These are phyloP conservation scores for Amphipoea oculea DNA, from an alignment of 2,888 invertebrate genomes.

Conservation along the genomic window DNA sequence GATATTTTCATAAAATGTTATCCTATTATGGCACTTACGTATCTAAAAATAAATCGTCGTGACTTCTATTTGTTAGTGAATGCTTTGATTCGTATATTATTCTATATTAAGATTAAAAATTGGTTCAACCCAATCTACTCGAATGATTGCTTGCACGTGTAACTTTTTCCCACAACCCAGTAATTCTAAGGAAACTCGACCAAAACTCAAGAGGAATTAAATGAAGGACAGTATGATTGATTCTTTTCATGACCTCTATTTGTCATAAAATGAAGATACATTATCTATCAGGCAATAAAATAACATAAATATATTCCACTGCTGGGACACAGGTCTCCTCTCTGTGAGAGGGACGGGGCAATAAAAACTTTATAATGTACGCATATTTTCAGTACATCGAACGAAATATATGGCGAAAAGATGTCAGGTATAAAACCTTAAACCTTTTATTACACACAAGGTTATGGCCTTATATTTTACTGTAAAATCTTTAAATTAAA, in stretches of 20 bases:
- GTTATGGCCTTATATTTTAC: constrained; percentile 2
- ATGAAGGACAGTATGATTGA: constrained; percentile 58
- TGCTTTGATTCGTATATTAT: constrained; percentile 36
- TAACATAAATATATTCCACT: not conserved
- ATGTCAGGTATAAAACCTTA: not conserved
- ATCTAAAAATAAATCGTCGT: constrained; percentile 30
- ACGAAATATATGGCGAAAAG: not conserved
- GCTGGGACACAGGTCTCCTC: not conserved
- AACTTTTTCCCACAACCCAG: constrained; percentile 59
- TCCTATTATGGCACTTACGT: constrained; percentile 1
- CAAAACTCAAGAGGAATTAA: constrained; percentile 47
- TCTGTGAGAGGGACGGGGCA: not conserved
- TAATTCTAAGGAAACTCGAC: constrained; percentile 45
- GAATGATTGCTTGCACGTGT: constrained; percentile 81
- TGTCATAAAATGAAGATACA: constrained; percentile 42
- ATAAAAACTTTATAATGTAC: constrained; percentile 42
- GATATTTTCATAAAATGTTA: not conserved
- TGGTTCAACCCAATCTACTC: constrained; percentile 68
- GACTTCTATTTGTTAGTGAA: constrained; percentile 22
- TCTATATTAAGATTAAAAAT: constrained; percentile 76
- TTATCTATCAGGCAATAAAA: constrained; percentile 21
- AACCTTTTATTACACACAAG: not conserved
- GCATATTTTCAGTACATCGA: constrained; percentile 1
- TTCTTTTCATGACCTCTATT: constrained; percentile 45
- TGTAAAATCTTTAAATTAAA: not conserved